Conservation (phyloP, 2,797 vertebrate species). For the Myotis findleyi region DNA sequence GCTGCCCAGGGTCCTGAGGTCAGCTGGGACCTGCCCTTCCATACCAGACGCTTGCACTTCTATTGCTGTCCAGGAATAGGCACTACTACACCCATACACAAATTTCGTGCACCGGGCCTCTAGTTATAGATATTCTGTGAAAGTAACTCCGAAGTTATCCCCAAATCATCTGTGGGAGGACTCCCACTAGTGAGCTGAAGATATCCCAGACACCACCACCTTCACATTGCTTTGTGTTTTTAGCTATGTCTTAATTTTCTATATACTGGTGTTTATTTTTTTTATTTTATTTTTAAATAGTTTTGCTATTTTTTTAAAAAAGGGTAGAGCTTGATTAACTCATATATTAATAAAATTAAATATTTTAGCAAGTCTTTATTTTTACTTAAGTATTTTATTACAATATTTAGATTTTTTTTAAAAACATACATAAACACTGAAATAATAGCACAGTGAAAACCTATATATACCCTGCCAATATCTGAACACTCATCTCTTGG, state of each 20-base stretch:
- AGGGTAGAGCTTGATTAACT: neutral
- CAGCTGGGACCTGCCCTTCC: too few species aligned
- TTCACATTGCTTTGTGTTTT: neutral
- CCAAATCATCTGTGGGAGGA: neutral
- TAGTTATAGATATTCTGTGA: neutral
- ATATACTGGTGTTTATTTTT: neutral
- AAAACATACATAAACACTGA: neutral
- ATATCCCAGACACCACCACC: neutral
- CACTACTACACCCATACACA: too few species aligned
- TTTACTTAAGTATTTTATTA: neutral
- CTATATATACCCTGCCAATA: neutral
- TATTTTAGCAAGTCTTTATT: neutral
- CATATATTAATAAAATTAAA: neutral
- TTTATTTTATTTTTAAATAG: neutral
- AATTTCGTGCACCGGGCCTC: too few species aligned
- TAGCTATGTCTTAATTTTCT: neutral
- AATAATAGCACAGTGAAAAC: neutral
- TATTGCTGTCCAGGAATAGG: too few species aligned
- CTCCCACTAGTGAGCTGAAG: neutral
- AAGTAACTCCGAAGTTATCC: neutral
- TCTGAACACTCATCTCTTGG: neutral
- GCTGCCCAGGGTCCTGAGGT: too few species aligned
- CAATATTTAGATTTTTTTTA: neutral
- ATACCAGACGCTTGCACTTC: rapidly evolving
- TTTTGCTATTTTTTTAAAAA: neutral